Evolutionary conservation across 2,888 invertebrate genomes (phyloP).

Genomic region (Galeopsomyia nigrocyanea): DNA sequence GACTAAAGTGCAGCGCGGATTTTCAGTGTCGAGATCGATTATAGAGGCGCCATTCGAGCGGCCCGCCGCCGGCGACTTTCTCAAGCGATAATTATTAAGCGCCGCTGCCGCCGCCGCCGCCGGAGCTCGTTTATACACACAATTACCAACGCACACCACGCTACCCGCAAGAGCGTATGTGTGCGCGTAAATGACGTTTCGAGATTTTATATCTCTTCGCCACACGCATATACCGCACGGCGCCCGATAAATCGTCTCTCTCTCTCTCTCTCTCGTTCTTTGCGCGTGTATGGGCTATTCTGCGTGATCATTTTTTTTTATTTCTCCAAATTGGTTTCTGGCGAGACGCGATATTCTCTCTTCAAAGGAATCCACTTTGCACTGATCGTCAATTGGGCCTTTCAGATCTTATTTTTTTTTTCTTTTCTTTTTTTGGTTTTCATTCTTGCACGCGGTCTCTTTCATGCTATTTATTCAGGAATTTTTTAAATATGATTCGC

Average conservation of each 20-base stretch:
- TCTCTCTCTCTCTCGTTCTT: no score
- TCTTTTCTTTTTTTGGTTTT: background rate
- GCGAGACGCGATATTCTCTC: no score
- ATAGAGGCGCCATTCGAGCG: no score
- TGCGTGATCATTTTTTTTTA: background rate
- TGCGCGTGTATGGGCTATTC: slow-evolving; percentile 12
- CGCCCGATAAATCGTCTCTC: slow-evolving; percentile 28
- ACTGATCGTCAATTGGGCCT: no score
- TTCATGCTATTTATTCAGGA: no score
- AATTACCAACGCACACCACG: background rate
- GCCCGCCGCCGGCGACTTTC: no score
- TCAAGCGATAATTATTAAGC: slow-evolving; percentile 16
- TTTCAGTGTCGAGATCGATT: slow-evolving; percentile 35
- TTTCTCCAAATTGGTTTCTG: no score
- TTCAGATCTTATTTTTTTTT: background rate
- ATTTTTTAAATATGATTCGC: background rate
- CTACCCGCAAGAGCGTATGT: background rate
- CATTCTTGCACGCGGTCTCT: background rate
- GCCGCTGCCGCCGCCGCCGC: slow-evolving; percentile 18
- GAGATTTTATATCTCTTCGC: no score
- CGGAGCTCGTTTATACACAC: background rate
- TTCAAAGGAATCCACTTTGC: no score
- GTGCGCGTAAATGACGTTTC: background rate
- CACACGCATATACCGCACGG: background rate
- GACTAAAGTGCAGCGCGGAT: slow-evolving; percentile 5